A percentile compares a stretch with the other conserved stretches of the same genome.
Evolutionary conservation across 2,113 vertebrate species (phyloP).

Genomic region (Triplophysa rosa): DNA sequence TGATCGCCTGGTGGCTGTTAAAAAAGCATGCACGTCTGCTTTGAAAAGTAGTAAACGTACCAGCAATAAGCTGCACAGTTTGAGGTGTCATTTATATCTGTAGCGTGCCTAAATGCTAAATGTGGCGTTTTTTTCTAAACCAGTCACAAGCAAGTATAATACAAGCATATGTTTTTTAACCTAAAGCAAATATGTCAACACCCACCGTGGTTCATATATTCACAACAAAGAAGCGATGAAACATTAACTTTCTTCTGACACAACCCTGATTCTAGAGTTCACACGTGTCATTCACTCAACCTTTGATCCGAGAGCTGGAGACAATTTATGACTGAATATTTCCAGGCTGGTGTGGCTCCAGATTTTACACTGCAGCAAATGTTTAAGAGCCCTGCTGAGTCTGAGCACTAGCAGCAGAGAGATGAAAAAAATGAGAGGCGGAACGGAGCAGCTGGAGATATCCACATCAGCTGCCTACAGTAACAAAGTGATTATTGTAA

Average conservation of each 20-base stretch:
- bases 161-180: too few relatives aligned
- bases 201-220: too few relatives aligned
- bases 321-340: slow-evolving; percentile 30
- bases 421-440: slow-evolving; percentile 25
- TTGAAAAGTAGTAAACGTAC: too few relatives aligned
- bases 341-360: neutral
- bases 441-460: slow-evolving; percentile 40
- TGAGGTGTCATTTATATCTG: too few relatives aligned
- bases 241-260: neutral
- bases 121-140: too few relatives aligned
- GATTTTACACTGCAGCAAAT: slow-evolving; percentile 26
- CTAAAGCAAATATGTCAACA: too few relatives aligned
- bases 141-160: too few relatives aligned
- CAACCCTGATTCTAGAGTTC: slow-evolving; percentile 15
- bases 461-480: slow-evolving; percentile 46
- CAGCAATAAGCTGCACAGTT: too few relatives aligned
- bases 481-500: slow-evolving; percentile 29
- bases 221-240: neutral
- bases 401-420: neutral
- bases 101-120: too few relatives aligned
- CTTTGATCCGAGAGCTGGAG: slow-evolving; percentile 17
- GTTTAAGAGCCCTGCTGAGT: slow-evolving; percentile 19
- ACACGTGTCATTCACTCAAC: slow-evolving; percentile 20
- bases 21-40: too few relatives aligned
- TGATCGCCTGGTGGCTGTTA: too few relatives aligned